These are phyloP conservation scores for Eira barbara DNA, from an alignment of 2,113 vertebrate genomes.

Conservation along the genomic window DNA sequence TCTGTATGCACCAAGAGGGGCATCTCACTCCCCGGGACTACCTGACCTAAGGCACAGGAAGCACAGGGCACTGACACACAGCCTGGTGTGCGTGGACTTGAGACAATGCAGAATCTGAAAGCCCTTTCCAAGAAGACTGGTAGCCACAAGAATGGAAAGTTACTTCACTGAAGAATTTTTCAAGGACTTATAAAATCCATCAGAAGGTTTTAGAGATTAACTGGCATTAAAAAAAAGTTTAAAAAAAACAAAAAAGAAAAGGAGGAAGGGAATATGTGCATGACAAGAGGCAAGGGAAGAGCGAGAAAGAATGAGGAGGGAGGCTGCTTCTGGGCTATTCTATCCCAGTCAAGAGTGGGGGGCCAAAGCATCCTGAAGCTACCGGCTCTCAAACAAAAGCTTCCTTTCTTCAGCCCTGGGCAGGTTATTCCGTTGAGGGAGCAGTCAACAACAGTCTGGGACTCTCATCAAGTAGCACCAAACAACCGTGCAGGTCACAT, in stretches of 20 bases:
- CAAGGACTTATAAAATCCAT: background rate
- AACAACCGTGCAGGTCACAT: background rate
- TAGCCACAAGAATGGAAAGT: background rate
- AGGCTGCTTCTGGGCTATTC: background rate
- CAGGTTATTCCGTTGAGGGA: background rate
- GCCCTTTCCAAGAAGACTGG: background rate
- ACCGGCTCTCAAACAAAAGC: background rate
- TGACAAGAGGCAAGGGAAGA: background rate
- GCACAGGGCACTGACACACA: too few species aligned
- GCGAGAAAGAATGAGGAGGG: background rate
- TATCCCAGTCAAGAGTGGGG: background rate
- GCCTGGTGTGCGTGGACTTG: background rate
- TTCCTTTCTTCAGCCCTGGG: slow-evolving; percentile 40
- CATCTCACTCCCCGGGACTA: background rate
- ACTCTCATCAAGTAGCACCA: background rate
- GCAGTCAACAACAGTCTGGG: background rate
- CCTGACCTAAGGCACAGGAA: background rate
- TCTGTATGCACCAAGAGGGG: background rate
- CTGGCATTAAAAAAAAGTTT: too few species aligned
- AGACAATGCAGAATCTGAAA: background rate
- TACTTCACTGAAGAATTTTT: background rate
- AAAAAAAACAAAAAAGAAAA: background rate
- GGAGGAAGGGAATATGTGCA: background rate
- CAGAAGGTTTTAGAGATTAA: background rate
- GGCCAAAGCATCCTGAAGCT: background rate